Evolutionary conservation across 2,797 vertebrate genomes (phyloP), one percentile per base, ranked within the genome.

Genomic region (Bovichtus diacanthus): DNA sequence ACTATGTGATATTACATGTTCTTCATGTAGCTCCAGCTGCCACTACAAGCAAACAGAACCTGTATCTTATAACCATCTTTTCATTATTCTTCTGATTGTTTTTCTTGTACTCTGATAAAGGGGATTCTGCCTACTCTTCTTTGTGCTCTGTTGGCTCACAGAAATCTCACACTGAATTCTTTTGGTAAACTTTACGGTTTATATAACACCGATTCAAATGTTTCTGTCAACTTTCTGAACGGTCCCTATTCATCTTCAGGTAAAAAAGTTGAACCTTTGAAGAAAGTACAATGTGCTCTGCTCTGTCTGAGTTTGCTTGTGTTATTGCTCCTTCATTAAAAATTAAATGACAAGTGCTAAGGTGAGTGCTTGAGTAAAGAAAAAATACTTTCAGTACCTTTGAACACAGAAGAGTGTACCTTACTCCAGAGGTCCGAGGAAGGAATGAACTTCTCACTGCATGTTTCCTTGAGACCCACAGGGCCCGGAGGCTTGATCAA

Each of bases 401-500:
- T 4, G 43, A 63, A 70, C 31, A 47, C 0, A 36, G 34, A 21
- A 34, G 15, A 38, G 50, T 54, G 25, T 53, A 38, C 10, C 13
- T 23, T 3, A 64, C 23, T 51, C 54, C n/a, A 36, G 43, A 46
- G 53, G 49, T 47, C 44, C 74, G 53, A 70, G 27, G n/a, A 50
- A 71, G 59, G 25, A 81, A 81, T 76, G 18, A 73, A 71, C 49
- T 78, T 78, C 62, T 83, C 23, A 36, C 41, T 46, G 59, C n/a
- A 13, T 66, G 58, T 83, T 87, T 81, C 53, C 56, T 67, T 82
- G 39, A 50, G 81, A 56, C 39, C 23, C 36, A 18, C 38, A 70
- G 25, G 38, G 73, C 78, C 87, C 5, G 19, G 49, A 81, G 83
- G 70, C 53, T 76, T 54, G 74, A 81, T 84, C 69, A 89, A 88